Percentiles rank a stretch among this genome's conserved stretches.
Conservation (phyloP, 2,797 vertebrate species). For the Molossus molossus region DNA sequence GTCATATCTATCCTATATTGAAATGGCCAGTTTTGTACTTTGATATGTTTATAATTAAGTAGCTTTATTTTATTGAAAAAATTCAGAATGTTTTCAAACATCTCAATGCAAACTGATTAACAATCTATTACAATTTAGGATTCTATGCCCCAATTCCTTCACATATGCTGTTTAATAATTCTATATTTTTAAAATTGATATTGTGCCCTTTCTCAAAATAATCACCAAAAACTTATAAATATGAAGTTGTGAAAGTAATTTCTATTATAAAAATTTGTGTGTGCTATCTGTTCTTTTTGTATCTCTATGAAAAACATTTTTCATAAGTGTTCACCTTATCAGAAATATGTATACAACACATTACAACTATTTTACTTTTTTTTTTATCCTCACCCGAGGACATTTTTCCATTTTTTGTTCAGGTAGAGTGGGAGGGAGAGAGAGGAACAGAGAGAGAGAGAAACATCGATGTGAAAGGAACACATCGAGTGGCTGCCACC, state of each 20-base stretch:
- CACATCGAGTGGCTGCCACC: too few relatives aligned
- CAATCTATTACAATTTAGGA: constrained; percentile 8
- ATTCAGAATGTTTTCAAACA: constrained; percentile 14
- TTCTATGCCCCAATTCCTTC: neutral
- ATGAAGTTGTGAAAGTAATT: neutral
- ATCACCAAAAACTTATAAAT: neutral
- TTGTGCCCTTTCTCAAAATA: neutral
- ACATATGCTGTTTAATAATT: neutral
- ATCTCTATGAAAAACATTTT: constrained; percentile 19
- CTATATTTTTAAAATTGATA: constrained; percentile 19
- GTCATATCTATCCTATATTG: neutral
- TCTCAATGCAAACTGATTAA: neutral
- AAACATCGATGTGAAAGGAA: too few relatives aligned
- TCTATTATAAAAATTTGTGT: neutral
- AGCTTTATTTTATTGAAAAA: constrained; percentile 19
- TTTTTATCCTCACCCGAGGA: too few relatives aligned
- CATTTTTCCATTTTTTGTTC: too few relatives aligned
- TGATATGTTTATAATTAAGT: neutral
- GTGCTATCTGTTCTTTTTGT: neutral
- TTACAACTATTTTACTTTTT: neutral
- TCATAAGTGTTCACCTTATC: neutral
- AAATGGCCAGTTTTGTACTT: constrained; percentile 24
- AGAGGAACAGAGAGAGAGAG: too few relatives aligned
- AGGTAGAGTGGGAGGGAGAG: too few relatives aligned
- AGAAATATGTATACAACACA: neutral